These are phyloP conservation scores for Entelurus aequoreus DNA, from an alignment of 2,113 vertebrate genomes.

Conservation along the genomic window DNA sequence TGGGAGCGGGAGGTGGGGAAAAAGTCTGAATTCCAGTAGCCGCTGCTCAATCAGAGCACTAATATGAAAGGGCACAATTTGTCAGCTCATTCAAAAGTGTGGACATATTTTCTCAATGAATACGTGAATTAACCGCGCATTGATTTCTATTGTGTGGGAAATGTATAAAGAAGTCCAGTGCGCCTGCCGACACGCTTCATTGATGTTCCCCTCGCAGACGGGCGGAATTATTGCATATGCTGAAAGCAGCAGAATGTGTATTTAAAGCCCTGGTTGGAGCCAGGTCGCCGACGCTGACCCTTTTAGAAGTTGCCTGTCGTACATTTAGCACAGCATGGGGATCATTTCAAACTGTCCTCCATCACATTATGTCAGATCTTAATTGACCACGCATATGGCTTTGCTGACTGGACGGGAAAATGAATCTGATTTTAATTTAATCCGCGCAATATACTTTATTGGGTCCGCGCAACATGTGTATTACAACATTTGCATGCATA, in stretches of 20 bases:
- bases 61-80: constrained; percentile 65
- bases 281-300: constrained; percentile 61
- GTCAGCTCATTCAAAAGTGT: constrained; percentile 68
- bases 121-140: constrained; percentile 71
- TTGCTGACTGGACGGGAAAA: constrained; percentile 64
- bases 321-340: constrained; percentile 62
- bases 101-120: constrained; percentile 71
- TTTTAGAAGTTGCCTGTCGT: constrained; percentile 70
- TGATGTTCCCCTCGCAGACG: constrained; percentile 60
- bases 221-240: constrained; percentile 61
- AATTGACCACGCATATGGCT: constrained; percentile 66
- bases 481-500: constrained; percentile 69
- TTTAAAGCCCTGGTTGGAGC: constrained; percentile 62
- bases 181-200: constrained; percentile 57
- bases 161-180: constrained; percentile 37
- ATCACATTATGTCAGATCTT: constrained; percentile 70
- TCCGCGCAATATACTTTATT: constrained; percentile 63
- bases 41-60: constrained; percentile 55
- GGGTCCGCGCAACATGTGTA: constrained; percentile 58
- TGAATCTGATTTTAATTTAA: constrained; percentile 65
- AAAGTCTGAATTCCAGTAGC: constrained; percentile 56
- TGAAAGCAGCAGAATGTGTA: constrained; percentile 65
- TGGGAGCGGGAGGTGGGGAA: constrained; percentile 12
- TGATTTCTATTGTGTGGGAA: constrained; percentile 72
- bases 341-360: constrained; percentile 72